Percentiles rank a stretch among this genome's conserved stretches.
Conservation (phyloP, 2,888 invertebrate genomes). For the Oasisia sp. region DNA sequence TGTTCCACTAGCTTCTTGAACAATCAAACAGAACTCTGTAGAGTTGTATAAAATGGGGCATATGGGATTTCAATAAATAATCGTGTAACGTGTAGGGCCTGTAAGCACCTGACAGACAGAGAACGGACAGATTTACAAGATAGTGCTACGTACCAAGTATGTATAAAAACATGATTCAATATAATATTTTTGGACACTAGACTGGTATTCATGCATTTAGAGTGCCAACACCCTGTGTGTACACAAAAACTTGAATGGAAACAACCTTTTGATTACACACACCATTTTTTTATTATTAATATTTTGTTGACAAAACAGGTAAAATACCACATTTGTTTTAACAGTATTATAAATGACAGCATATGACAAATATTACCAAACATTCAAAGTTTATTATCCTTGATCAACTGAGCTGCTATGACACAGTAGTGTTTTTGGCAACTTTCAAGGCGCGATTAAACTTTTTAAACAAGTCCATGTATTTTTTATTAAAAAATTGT, state of each 20-base stretch:
- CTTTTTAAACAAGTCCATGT: background rate
- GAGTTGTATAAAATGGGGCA: no score
- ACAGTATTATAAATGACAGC: background rate
- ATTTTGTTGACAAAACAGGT: conserved; percentile 6
- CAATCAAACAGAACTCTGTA: no score
- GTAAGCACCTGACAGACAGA: no score
- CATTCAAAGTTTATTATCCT: background rate
- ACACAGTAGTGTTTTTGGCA: background rate
- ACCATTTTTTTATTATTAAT: background rate
- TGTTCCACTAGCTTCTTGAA: no score
- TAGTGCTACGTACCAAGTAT: no score
- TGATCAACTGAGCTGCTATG: background rate
- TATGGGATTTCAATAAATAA: no score
- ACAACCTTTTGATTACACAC: no score
- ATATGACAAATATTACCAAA: background rate
- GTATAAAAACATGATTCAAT: no score
- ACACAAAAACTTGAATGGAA: background rate
- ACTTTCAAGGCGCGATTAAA: background rate
- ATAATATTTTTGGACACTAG: background rate
- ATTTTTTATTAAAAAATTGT: background rate
- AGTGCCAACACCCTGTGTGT: background rate
- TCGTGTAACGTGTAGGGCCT: no score
- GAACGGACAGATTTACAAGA: no score
- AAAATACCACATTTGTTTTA: background rate
- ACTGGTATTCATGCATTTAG: background rate